Evolutionary conservation across 2,797 vertebrate genomes (phyloP), one percentile per base, ranked within the genome.

Genomic region (Okamejei kenojei): DNA sequence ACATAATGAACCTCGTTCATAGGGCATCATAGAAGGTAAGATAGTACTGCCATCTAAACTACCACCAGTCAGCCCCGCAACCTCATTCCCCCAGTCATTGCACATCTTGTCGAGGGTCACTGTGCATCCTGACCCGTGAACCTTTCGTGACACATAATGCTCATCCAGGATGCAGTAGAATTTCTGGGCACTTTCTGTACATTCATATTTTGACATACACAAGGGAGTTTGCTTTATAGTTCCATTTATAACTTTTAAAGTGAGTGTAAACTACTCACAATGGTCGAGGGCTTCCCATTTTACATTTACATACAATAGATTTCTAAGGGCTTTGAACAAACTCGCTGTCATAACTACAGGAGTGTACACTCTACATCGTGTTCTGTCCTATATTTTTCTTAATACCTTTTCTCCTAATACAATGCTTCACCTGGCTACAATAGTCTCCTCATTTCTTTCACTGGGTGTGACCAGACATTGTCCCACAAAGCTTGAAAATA

Each of bases 291-390:
- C 45, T 84, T 21, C 45, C 80, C 29, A 54, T 26, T 26, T 84
- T 29, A 58, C 26, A 84, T 84, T 84, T 84, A 84, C 26, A 84
- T 84, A 84, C 54, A 84, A 84, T 84, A 6, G 54, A 84, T 26
- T 61, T 84, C 81, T 58, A 15, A 54, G 54, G 81, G 81, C 54
- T 6, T 84, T 84, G 81, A 5, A 45, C 15, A 54, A 84, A 84
- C 35, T 6, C 54, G 61, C 45, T 84, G 81, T 23, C 26, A 84
- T n/a, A 58, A 84, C 61, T 10, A 1, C 29, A 61, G 81, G 9
- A 84, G 54, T 84, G 45, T 84, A 26, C 15, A 13, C 45, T 23
- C 7, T 54, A 13, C 38, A 81, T 26, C 38, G n/a, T 45, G 81
- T 61, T 84, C 81, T 29, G 61, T 13, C 26, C 45, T 26, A 84